Conservation (phyloP, 2,797 vertebrate species). For the Phataginus tricuspis region DNA sequence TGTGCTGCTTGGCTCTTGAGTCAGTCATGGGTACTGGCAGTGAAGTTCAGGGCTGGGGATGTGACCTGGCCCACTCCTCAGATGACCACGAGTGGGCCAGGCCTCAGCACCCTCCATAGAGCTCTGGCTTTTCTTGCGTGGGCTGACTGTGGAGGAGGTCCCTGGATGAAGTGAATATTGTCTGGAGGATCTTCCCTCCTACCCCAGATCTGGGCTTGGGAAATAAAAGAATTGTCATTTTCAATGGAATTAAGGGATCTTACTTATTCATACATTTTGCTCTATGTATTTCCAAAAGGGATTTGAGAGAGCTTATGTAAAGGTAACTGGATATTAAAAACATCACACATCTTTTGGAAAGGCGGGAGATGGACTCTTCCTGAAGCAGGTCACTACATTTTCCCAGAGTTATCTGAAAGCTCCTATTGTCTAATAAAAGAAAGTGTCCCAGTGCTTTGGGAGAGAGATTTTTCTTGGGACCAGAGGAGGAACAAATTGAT, state of each 20-base stretch:
- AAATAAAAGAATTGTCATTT: neutral
- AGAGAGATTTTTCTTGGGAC: neutral
- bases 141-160: neutral
- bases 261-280: neutral
- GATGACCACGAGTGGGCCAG: neutral
- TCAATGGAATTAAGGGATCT: neutral
- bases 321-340: neutral
- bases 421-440: neutral
- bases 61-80: neutral
- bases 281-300: neutral
- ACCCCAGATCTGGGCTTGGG: neutral
- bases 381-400: neutral
- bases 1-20: neutral
- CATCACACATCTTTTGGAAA: neutral
- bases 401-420: neutral
- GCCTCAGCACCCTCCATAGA: fast-evolving
- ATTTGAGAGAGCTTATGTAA: neutral
- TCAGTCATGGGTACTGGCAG: neutral
- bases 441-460: neutral
- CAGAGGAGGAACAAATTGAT: neutral
- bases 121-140: neutral
- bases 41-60: too few relatives aligned
- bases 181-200: neutral
- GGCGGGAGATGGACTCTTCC: neutral
- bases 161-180: neutral